phyloP scores from a whole-genome alignment of 2,888 invertebrate genomes.

The Blastobasis lacticolella region DNA sequence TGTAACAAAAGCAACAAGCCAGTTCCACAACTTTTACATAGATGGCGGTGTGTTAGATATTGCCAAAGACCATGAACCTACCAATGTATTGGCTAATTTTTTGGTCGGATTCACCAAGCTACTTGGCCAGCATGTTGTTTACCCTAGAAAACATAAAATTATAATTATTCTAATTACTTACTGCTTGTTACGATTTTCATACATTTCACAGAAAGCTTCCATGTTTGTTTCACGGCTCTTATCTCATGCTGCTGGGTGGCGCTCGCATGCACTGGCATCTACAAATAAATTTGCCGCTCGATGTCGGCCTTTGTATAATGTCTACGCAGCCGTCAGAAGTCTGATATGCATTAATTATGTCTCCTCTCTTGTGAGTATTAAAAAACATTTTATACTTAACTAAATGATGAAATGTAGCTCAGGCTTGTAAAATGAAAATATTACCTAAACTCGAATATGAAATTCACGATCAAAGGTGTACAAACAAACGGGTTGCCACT shows the following conservation, averaged over 20 bases:
- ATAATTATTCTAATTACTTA: no score
- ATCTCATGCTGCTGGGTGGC: constrained; percentile 79
- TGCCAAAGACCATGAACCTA: no score
- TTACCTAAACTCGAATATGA: not conserved
- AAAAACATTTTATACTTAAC: not conserved
- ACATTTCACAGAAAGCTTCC: constrained; percentile 67
- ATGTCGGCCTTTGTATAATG: constrained; percentile 82
- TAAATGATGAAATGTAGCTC: no score
- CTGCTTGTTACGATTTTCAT: not conserved
- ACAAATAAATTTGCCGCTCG: constrained; percentile 78
- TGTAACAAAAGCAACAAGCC: no score
- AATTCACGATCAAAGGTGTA: not conserved
- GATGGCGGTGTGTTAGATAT: no score
- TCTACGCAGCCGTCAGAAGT: constrained; percentile 78
- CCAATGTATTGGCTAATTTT: no score
- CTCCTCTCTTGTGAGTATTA: constrained; percentile 74
- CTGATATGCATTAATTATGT: constrained; percentile 77
- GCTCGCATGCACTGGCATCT: constrained; percentile 77
- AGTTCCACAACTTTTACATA: no score
- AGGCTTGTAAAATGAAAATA: not conserved
- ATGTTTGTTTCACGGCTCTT: constrained; percentile 74
- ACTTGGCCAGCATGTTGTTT: no score
- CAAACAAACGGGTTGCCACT: not conserved
- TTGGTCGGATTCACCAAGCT: no score
- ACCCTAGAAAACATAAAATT: no score